These are phyloP conservation scores for Hydriomena furcata DNA, from an alignment of 2,888 invertebrate species.

Conservation along the genomic window DNA sequence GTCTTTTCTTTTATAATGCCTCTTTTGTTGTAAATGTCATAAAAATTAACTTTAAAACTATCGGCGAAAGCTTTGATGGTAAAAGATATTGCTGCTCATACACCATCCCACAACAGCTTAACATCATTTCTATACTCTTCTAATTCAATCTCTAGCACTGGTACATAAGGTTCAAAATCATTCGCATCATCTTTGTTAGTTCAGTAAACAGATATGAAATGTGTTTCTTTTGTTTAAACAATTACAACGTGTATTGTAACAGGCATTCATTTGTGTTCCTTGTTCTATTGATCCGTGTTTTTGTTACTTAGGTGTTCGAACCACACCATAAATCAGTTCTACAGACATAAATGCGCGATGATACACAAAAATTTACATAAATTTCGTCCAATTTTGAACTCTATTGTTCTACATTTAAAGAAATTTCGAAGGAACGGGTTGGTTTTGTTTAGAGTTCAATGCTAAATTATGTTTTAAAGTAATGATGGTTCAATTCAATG, in stretches of 20 bases:
- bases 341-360: constrained; percentile 48
- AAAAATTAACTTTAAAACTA: constrained; percentile 76
- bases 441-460: constrained; percentile 42
- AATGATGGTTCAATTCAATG: constrained; percentile 71
- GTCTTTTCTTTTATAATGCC: constrained; percentile 67
- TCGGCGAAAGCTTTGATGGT: constrained; percentile 77
- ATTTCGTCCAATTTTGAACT: constrained; percentile 41
- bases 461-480: constrained; percentile 66
- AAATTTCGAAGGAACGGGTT: constrained; percentile 10
- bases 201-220: constrained; percentile 36
- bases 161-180: constrained; percentile 32
- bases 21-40: constrained; percentile 72
- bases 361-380: constrained; percentile 40
- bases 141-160: constrained; percentile 12
- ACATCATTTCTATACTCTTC: constrained; percentile 7
- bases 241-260: constrained; percentile 78
- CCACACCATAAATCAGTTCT: constrained; percentile 79
- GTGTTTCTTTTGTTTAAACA: constrained; percentile 76
- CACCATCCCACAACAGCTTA: constrained; percentile 34
- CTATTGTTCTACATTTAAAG: constrained; percentile 31
- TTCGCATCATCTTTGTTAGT: constrained; percentile 30
- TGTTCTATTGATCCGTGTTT: constrained; percentile 75
- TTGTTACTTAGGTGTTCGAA: constrained; percentile 76
- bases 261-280: constrained; percentile 77
- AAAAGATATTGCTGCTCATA: constrained; percentile 56